These are phyloP conservation scores for Philonicus albiceps DNA, from an alignment of 2,888 invertebrate species.

Conservation along the genomic window DNA sequence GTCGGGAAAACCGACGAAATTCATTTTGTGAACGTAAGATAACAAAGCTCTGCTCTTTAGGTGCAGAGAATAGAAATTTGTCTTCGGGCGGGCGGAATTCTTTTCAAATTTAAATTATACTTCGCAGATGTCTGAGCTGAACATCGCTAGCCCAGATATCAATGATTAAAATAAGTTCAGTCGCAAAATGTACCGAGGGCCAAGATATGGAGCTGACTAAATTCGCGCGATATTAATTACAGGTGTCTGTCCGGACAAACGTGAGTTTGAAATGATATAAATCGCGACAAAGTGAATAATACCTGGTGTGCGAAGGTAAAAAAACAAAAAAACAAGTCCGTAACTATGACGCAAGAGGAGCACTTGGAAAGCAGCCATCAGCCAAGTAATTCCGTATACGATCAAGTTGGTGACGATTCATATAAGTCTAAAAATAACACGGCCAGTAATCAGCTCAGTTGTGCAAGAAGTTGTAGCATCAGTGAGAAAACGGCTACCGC, in stretches of 20 bases:
- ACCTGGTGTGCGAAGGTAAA: neutral
- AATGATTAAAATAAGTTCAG: constrained; percentile 52
- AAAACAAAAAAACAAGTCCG: neutral
- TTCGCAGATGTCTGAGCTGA: constrained; percentile 21
- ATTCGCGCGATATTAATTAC: neutral
- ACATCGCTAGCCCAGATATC: constrained; percentile 50
- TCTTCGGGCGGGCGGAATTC: neutral
- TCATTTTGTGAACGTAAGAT: constrained; percentile 41
- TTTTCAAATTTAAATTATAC: constrained; percentile 5
- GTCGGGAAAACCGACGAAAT: constrained; percentile 42
- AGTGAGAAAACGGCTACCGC: neutral
- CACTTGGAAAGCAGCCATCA: constrained; percentile 46
- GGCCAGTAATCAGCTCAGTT: neutral
- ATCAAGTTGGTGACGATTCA: constrained; percentile 44
- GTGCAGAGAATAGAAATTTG: neutral
- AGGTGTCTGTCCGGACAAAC: neutral
- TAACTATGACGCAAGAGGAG: constrained; percentile 46
- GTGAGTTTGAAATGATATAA: neutral
- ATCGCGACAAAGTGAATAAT: neutral
- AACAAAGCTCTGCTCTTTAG: neutral
- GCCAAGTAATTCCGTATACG: constrained; percentile 44
- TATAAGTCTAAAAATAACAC: constrained; percentile 45
- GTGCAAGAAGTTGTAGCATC: neutral
- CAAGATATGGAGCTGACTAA: neutral
- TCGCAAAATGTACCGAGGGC: constrained; percentile 47